phyloP scores from a whole-genome alignment of 2,113 vertebrate species.

The Dicaeum eximium region DNA sequence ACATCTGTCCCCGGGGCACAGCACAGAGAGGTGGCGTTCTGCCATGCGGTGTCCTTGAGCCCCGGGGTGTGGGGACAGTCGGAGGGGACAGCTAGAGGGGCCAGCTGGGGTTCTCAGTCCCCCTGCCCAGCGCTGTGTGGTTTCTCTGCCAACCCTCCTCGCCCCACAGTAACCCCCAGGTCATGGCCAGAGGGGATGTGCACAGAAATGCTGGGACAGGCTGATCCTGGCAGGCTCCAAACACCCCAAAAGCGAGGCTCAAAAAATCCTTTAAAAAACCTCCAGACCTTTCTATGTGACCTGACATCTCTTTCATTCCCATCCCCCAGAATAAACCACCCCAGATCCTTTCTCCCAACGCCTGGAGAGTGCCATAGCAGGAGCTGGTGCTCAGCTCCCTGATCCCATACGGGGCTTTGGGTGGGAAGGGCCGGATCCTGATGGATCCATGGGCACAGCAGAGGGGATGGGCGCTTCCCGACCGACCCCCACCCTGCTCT shows the following conservation, averaged over 20 bases:
- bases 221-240: neutral
- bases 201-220: neutral
- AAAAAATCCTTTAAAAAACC: neutral
- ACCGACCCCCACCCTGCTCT: neutral
- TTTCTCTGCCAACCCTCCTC: neutral
- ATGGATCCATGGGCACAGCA: neutral
- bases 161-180: neutral
- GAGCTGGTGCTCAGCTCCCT: neutral
- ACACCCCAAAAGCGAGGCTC: neutral
- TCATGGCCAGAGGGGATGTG: rapidly evolving
- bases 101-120: neutral
- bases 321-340: neutral
- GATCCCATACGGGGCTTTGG: neutral
- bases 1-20: rapidly evolving
- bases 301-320: neutral
- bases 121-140: neutral
- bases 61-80: neutral
- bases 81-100: neutral
- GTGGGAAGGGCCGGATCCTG: rapidly evolving
- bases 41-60: neutral
- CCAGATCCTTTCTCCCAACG: rapidly evolving
- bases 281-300: neutral
- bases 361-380: neutral
- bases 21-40: neutral
- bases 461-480: neutral